Evolutionary conservation across 2,888 invertebrate species (phyloP).

Genomic region (Philereme transversata): DNA sequence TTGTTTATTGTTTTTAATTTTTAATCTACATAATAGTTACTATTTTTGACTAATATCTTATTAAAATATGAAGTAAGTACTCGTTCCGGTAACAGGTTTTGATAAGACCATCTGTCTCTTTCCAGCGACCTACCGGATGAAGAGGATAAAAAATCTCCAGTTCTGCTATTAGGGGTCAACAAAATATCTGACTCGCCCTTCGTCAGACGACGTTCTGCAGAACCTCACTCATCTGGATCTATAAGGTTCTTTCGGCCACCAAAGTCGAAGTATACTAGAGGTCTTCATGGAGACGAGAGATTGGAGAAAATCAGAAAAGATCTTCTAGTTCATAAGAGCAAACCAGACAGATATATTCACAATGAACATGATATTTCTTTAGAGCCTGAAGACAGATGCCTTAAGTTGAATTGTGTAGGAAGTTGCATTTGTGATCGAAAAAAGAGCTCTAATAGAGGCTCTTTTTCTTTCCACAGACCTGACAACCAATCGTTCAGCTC

Average conservation of each 20-base stretch:
- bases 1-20: not conserved
- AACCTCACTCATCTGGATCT: slow-evolving; percentile 69
- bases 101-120: slow-evolving; percentile 40
- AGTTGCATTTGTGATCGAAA: slow-evolving; percentile 74
- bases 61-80: not conserved
- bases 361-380: slow-evolving; percentile 65
- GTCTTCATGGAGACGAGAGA: slow-evolving; percentile 74
- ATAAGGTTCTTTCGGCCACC: slow-evolving; percentile 75
- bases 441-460: slow-evolving; percentile 69
- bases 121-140: slow-evolving; percentile 86
- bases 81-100: not conserved
- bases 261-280: slow-evolving; percentile 76
- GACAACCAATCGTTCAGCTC: slow-evolving; percentile 66
- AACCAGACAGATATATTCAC: slow-evolving; percentile 74
- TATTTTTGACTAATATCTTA: not conserved
- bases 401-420: slow-evolving; percentile 69
- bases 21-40: not conserved
- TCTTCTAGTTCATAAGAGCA: slow-evolving; percentile 71
- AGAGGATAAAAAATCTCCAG: slow-evolving; percentile 84
- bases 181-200: slow-evolving; percentile 80
- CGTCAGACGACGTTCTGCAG: slow-evolving; percentile 68
- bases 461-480: slow-evolving; percentile 74
- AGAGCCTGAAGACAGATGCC: slow-evolving; percentile 66
- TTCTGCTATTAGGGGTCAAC: slow-evolving; percentile 85
- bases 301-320: slow-evolving; percentile 77